Base-by-base conservation (phyloP, 2,797 vertebrate species). In the Acanthis flammea region DNA sequence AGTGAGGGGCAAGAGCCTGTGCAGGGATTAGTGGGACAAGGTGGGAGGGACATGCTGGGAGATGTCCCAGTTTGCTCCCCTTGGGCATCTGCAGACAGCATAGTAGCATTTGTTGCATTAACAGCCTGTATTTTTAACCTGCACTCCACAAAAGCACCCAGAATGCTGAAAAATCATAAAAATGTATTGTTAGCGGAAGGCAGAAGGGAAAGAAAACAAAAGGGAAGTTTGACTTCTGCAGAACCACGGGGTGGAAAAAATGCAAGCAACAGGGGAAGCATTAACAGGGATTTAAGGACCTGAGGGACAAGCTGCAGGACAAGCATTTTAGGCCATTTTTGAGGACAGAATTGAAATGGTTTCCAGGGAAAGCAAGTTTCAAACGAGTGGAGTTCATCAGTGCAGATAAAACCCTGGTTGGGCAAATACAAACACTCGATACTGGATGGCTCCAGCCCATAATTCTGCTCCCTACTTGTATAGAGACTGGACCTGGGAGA, bases 401-500 rank as follows among this genome's bases (percentile, higher is more conserved):
- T 8, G 4, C 54, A 63, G 45, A 19, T 6, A 68, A 76, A 93
- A 58, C 17, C 37, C 37, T 8, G 5, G 10, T 1, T 71, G 61
- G 55, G 9, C 8, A 18, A 45, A 31, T 5, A 61, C 27, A 4
- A 2, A 50, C 41, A 23, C 1, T 1, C 30, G 18, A 44, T 35
- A 71, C 14, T 17, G 8, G 15, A 44, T 6, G 19, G 33, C 63
- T 76, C 42, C 4, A 2, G 37, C 67, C 80, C 41, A 47, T 15
- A 31, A 44, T 37, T 60, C 72, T 33, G n/a, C n/a, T 65, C 45
- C 54, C 30, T 68, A 4, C 18, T 73, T 10, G 0, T 9, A 42
- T 0, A 65, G 30, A 5, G 0, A 61, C 1, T 11, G n/a, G 31
- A 57, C 7, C 31, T 37, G 5, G 15, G 27, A 84, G 14, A 54